Base-by-base conservation (phyloP, 2,797 vertebrate genomes). In the Thaleichthys pacificus region DNA sequence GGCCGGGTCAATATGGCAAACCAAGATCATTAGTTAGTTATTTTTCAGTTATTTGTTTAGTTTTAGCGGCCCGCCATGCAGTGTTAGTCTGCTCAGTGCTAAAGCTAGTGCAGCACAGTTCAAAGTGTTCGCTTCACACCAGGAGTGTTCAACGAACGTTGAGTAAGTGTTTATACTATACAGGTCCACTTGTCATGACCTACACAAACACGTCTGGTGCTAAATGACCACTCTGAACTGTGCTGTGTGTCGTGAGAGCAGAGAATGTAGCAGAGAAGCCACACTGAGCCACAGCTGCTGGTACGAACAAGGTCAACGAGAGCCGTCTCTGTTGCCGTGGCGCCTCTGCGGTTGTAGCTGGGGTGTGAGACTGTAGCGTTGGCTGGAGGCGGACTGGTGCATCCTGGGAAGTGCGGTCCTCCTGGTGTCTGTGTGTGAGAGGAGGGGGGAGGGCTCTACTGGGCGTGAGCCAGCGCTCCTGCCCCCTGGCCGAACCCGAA, bases 401-500 rank as follows among this genome's bases (percentile, higher is more conserved):
- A 68, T 75, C 28, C 78, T 76, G 69, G 71, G 78, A 24, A 77
- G 73, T 80, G 57, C 65, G 0, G 73, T 77, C 76, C 8, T 30
- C 76, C 6, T 30, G 67, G 69, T 67, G 74, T 11, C 11, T 17
- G 0, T 7, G 0, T 9, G 68, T 60, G 42, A 3, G 35, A 22
- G 68, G 74, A 51, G 21, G 57, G 35, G 21, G 68, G 74, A 51
- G 21, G 57, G 72, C 86, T 86, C 94, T 89, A 98, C 90, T 97
- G 93, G 0, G 97, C 93, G 81, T 99, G 95, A 82, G 96, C 91
- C 69, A 99, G 87, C 0, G 97, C 96, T 49, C 97, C 97, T 0
- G 97, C 97, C 0, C 97, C 97, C 80, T 98, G 96, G 69, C 97
- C 97, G 0, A 97, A 99, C 66, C 97, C 97, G 66, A 98, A 99